phyloP scores from a whole-genome alignment of 2,113 vertebrate genomes.

The Atrichornis clamosus region DNA sequence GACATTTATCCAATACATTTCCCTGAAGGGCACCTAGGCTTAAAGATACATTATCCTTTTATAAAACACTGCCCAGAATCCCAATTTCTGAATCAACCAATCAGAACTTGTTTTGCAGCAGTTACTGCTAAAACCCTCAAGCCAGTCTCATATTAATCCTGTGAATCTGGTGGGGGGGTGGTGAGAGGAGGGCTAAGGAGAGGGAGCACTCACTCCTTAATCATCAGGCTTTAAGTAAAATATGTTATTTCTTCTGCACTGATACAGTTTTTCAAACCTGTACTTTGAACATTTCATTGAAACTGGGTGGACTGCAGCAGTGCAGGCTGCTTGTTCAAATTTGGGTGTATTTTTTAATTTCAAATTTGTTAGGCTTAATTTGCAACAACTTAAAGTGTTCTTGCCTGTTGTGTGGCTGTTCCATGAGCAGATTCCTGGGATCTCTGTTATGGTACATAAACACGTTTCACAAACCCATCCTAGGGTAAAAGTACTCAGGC shows the following conservation, averaged over 20 bases:
- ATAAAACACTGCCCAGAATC: constrained; percentile 77
- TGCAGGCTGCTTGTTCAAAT: background rate
- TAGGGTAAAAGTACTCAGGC: background rate
- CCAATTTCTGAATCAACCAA: constrained; percentile 74
- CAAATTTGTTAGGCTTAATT: background rate
- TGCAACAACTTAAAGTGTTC: background rate
- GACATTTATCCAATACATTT: constrained; percentile 88
- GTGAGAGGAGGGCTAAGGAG: background rate
- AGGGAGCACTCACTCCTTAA: background rate
- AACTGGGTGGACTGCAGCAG: background rate
- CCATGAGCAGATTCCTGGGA: background rate
- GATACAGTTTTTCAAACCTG: constrained; percentile 30
- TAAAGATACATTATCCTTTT: constrained; percentile 86
- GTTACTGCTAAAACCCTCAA: constrained; percentile 50
- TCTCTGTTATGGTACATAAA: background rate
- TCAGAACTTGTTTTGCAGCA: constrained; percentile 65
- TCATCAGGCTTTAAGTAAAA: constrained; percentile 23
- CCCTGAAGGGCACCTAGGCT: constrained; percentile 89
- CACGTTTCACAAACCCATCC: background rate
- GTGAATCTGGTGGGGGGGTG: background rate
- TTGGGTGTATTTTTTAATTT: background rate
- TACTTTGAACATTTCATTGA: background rate
- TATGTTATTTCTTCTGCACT: background rate
- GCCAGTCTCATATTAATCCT: constrained; percentile 37
- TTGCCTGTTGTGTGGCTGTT: background rate